Base-by-base conservation (phyloP, 2,888 invertebrate species). In the Hirtodrosophila trivittata region DNA sequence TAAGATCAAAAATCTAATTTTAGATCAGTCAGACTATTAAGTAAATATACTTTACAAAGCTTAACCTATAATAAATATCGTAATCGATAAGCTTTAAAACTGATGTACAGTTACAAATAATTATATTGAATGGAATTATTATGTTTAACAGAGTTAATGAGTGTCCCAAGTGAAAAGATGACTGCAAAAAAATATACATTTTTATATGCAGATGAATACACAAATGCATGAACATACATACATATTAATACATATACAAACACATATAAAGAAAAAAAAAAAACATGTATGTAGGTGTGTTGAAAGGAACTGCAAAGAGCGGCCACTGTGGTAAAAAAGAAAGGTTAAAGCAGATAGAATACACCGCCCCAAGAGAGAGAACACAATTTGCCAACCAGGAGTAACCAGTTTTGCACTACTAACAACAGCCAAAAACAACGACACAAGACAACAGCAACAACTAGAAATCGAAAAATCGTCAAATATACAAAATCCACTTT, bases 401-500 rank as follows among this genome's bases (percentile, higher is more conserved):
- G 57, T 71, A 84, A 77, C 77, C 85, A 84, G 77, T 84, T 84
- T 74, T 59, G 77, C 77, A 21, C 2, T 21, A 21, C 18, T 21
- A 21, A 21, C 5, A 21, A 21, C 3, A 21, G 18, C 18, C 18
- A 21, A 21, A 2, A 21, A 5, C 18, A 33, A 42, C 57, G 35
- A 54, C 28, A 37, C 2, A 21, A 21, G 18, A 32, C 37, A 56
- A 43, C 41, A 50, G 12, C 47, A 45, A 30, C 51, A 64, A 52
- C 58, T 37, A 51, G 77, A 66, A 77, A 80, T 77, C 84, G 81
- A 84, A 77, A 81, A 77, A 80, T 80, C 78, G 75, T 80, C 78
- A 80, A 78, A 85, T 80, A 85, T 78, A 80, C 78, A 82, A 85
- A 80, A 85, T 85, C 69, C 78, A 80, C 86, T 80, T 85, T 82